Evolutionary conservation across 2,888 invertebrate genomes (phyloP).

Genomic region (Cheilosia soror): DNA sequence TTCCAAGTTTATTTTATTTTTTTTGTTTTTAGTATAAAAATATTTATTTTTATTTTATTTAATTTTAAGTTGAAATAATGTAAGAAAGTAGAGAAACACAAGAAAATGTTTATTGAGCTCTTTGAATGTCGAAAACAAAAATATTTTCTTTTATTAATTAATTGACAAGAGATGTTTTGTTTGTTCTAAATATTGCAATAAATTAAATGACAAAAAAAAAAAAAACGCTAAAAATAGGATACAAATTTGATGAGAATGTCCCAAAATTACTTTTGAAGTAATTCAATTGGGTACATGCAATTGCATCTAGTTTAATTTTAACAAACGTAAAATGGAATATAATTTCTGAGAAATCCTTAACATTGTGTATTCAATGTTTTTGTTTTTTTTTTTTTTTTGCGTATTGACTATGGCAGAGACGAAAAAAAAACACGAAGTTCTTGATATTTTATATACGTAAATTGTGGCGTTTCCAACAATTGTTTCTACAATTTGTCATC

Average conservation of each 20-base stretch:
- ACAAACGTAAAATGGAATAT: constrained; percentile 66
- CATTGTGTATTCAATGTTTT: constrained; percentile 54
- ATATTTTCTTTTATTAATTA: constrained; percentile 49
- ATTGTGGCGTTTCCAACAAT: constrained; percentile 69
- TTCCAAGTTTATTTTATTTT: constrained; percentile 65
- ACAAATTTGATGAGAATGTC: constrained; percentile 51
- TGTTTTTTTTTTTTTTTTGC: background rate
- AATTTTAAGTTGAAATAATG: constrained; percentile 38
- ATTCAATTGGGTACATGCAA: constrained; percentile 10
- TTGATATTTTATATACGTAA: constrained; percentile 68
- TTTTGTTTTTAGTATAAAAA: constrained; percentile 73
- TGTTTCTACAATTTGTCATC: constrained; percentile 44
- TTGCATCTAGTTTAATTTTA: constrained; percentile 59
- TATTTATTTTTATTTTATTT: constrained; percentile 53
- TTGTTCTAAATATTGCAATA: constrained; percentile 62
- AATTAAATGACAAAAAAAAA: constrained; percentile 40
- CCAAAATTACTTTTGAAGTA: constrained; percentile 70
- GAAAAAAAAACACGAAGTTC: constrained; percentile 49
- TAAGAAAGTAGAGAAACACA: constrained; percentile 27
- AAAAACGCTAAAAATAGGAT: constrained; percentile 59
- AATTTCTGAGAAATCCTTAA: constrained; percentile 62
- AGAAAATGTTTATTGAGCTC: constrained; percentile 42
- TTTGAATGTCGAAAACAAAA: constrained; percentile 49
- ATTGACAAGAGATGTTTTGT: constrained; percentile 68
- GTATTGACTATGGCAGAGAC: constrained; percentile 65